Conservation (phyloP, 2,888 invertebrate genomes). For the Venustoraphidia nigricollis region DNA sequence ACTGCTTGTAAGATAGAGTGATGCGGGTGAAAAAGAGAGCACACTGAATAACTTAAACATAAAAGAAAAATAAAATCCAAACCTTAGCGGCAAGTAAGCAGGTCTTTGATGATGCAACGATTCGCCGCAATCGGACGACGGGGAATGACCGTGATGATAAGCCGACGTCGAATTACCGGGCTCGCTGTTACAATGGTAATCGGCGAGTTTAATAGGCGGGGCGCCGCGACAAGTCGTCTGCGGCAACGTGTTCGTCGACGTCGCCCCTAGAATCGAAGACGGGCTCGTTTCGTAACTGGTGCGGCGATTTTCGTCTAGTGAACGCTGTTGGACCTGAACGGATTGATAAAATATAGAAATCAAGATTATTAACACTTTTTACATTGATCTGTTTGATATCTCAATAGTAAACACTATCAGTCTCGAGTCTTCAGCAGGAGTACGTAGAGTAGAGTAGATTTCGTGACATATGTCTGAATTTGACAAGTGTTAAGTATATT, state of each 20-base stretch:
- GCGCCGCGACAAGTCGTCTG: constrained; percentile 24
- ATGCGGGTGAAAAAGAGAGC: too few species aligned
- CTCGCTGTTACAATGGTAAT: constrained; percentile 33
- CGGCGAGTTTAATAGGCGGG: constrained; percentile 31
- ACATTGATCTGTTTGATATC: too few species aligned
- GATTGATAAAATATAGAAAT: too few species aligned
- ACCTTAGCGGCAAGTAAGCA: constrained; percentile 20
- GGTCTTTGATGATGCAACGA: constrained; percentile 19
- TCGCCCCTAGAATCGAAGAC: background rate
- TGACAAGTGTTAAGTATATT: too few species aligned
- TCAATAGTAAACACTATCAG: too few species aligned
- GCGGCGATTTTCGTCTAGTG: constrained; percentile 33
- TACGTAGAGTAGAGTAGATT: too few species aligned
- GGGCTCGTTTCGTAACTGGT: constrained; percentile 20
- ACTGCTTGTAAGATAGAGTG: too few species aligned
- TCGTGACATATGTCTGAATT: too few species aligned
- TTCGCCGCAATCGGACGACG: constrained; percentile 9
- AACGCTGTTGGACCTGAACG: constrained; percentile 33
- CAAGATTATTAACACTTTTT: too few species aligned
- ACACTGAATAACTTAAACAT: too few species aligned
- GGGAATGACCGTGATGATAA: constrained; percentile 10
- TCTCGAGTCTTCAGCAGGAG: too few species aligned
- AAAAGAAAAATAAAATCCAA: too few species aligned
- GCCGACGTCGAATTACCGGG: constrained; percentile 14
- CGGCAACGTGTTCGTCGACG: constrained; percentile 13